phyloP scores from a whole-genome alignment of 2,113 vertebrate species.

The Hippocampus abdominalis region DNA sequence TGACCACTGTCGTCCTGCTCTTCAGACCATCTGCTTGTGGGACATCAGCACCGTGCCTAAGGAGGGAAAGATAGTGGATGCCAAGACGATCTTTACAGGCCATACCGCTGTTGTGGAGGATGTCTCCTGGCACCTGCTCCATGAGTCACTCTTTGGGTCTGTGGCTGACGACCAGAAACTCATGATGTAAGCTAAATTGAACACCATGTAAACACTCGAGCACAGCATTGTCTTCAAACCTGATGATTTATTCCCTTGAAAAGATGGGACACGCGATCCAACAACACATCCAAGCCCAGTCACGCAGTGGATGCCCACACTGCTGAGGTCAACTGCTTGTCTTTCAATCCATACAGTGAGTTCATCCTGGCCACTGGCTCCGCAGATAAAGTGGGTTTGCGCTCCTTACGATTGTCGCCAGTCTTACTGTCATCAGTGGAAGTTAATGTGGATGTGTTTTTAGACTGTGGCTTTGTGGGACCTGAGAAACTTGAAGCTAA shows the following conservation, averaged over 20 bases:
- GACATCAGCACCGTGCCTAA: constrained; percentile 97
- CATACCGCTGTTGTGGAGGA: constrained; percentile 97
- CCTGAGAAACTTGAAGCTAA: constrained; percentile 93
- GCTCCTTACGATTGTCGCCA: neutral
- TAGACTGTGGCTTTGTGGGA: constrained; percentile 98
- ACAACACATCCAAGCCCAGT: constrained; percentile 97
- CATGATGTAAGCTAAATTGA: constrained; percentile 85
- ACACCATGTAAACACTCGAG: neutral
- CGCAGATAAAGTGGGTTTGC: constrained; percentile 85
- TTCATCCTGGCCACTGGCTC: constrained; percentile 96
- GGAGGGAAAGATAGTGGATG: constrained; percentile 95
- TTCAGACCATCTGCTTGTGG: constrained; percentile 95
- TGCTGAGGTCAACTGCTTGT: constrained; percentile 96
- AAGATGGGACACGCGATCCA: constrained; percentile 96
- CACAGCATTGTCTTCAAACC: neutral
- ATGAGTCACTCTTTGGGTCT: constrained; percentile 93
- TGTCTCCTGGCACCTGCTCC: constrained; percentile 94
- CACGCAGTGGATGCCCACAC: constrained; percentile 97
- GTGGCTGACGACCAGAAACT: constrained; percentile 97
- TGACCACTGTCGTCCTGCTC: neutral
- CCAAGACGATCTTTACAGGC: constrained; percentile 97
- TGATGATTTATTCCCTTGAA: constrained; percentile 1
- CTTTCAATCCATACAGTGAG: constrained; percentile 97
- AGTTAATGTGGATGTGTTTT: constrained; percentile 6
- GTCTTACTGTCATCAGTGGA: neutral